Evolutionary conservation across 1,140 invertebrate genomes (phyloP).

Genomic region (Nephila pilipes): DNA sequence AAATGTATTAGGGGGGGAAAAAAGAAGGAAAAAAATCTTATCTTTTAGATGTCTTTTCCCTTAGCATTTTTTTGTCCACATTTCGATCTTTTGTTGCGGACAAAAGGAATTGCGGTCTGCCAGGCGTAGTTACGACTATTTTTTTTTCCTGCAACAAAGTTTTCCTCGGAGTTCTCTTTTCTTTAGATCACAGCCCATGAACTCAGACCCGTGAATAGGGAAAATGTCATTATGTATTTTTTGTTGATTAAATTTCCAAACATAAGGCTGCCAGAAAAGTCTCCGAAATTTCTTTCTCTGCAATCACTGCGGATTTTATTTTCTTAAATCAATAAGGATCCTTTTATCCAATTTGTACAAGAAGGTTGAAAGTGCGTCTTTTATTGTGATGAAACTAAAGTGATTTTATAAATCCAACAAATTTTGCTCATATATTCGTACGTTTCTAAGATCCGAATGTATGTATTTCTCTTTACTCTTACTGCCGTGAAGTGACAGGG

Average conservation of each 20-base stretch:
- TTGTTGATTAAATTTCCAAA: conserved; percentile 3
- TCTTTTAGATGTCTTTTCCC: neutral
- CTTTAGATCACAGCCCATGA: neutral
- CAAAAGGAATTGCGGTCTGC: conserved; percentile 28
- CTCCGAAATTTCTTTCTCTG: neutral
- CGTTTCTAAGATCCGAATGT: too few relatives aligned
- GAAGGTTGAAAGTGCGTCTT: too few relatives aligned
- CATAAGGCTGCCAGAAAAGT: neutral
- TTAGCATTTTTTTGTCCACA: neutral
- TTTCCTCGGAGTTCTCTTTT: neutral
- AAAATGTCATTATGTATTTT: neutral
- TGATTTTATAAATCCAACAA: too few relatives aligned
- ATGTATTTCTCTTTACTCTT: too few relatives aligned
- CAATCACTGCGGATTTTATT: neutral
- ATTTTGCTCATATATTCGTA: too few relatives aligned
- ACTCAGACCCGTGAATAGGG: neutral
- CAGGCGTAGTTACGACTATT: conserved; percentile 37
- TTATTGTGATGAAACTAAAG: too few relatives aligned
- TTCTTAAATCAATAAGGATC: neutral
- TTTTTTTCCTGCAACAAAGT: neutral
- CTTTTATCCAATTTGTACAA: too few relatives aligned
- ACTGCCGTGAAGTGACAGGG: too few relatives aligned
- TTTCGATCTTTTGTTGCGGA: conserved; percentile 43
- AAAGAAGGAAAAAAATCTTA: conserved; percentile 16
- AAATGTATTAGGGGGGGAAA: neutral